Conservation (phyloP, 2,888 invertebrate species). For the Parasteatoda lunata region DNA sequence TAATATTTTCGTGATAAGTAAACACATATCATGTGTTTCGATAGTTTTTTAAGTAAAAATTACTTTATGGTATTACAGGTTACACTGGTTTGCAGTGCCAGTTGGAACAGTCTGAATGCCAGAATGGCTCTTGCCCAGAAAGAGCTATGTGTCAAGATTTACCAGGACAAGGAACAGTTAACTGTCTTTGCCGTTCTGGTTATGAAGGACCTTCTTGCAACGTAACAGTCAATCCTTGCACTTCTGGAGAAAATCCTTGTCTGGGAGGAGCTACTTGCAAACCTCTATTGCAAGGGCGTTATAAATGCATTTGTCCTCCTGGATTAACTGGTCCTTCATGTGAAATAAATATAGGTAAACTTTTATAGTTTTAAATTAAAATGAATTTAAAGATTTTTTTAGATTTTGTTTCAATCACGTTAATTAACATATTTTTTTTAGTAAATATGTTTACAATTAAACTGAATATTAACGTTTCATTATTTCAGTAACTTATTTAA, state of each 20-base stretch:
- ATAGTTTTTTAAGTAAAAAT: background rate
- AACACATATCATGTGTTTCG: background rate
- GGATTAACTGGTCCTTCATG: slow-evolving; percentile 99
- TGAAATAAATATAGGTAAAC: slow-evolving; percentile 82
- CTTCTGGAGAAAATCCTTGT: slow-evolving; percentile 91
- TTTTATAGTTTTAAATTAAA: background rate
- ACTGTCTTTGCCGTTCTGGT: slow-evolving; percentile 94
- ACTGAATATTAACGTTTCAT: no score
- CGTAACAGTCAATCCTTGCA: slow-evolving; percentile 81
- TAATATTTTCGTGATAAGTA: background rate
- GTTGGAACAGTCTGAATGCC: slow-evolving; percentile 91
- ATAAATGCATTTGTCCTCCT: slow-evolving; percentile 93
- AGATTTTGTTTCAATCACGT: no score
- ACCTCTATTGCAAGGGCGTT: slow-evolving; percentile 88
- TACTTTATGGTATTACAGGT: slow-evolving; percentile 73
- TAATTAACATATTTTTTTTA: no score
- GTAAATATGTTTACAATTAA: no score
- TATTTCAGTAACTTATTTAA: no score
- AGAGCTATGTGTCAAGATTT: slow-evolving; percentile 98
- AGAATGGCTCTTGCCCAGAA: slow-evolving; percentile 92
- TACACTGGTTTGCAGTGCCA: slow-evolving; percentile 96
- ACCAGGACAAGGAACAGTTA: slow-evolving; percentile 86
- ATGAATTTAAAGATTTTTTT: background rate
- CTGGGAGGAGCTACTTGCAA: slow-evolving; percentile 91
- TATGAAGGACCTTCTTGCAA: slow-evolving; percentile 95